These are phyloP conservation scores for Umimayanthus chanpuru DNA, from an alignment of 92 coral and sea anemone species.

Conservation along the genomic window DNA sequence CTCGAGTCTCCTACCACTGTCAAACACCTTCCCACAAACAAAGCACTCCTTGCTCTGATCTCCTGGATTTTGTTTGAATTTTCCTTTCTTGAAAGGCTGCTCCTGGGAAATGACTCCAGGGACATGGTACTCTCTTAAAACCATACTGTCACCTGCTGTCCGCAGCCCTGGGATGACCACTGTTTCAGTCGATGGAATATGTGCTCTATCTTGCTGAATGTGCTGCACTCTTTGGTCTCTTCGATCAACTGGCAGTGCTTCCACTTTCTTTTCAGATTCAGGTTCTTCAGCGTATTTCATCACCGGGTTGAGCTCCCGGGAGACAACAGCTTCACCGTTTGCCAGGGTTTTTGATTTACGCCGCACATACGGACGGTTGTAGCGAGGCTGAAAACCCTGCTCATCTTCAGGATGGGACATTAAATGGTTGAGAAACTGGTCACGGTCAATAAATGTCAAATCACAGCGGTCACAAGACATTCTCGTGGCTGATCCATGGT, in stretches of 20 bases:
- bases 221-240: background rate
- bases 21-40: slow-evolving; percentile 79
- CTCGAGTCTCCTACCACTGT: slow-evolving; percentile 78
- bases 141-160: slow-evolving; percentile 20
- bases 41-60: slow-evolving; percentile 74
- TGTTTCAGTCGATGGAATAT: slow-evolving; percentile 10
- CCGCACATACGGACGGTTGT: slow-evolving; percentile 45
- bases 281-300: slow-evolving; percentile 11
- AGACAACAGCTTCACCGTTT: slow-evolving; percentile 58
- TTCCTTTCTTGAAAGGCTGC: slow-evolving; percentile 40
- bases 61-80: slow-evolving; percentile 35
- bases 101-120: slow-evolving; percentile 40
- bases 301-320: slow-evolving; percentile 60
- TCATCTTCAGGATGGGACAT: slow-evolving; percentile 80
- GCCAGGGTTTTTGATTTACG: slow-evolving; percentile 41
- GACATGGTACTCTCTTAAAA: slow-evolving; percentile 27
- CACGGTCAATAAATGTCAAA: slow-evolving; percentile 69
- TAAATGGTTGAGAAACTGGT: slow-evolving; percentile 77
- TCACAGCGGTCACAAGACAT: slow-evolving; percentile 79
- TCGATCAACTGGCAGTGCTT: background rate
- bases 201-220: background rate
- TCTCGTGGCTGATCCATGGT: slow-evolving; percentile 74
- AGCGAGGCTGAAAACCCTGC: slow-evolving; percentile 40
- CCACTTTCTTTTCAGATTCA: background rate
- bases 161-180: slow-evolving; percentile 5